Evolutionary conservation across 2,797 vertebrate species (phyloP), one percentile per base, ranked within the genome.

Genomic region (Nothura maculosa): DNA sequence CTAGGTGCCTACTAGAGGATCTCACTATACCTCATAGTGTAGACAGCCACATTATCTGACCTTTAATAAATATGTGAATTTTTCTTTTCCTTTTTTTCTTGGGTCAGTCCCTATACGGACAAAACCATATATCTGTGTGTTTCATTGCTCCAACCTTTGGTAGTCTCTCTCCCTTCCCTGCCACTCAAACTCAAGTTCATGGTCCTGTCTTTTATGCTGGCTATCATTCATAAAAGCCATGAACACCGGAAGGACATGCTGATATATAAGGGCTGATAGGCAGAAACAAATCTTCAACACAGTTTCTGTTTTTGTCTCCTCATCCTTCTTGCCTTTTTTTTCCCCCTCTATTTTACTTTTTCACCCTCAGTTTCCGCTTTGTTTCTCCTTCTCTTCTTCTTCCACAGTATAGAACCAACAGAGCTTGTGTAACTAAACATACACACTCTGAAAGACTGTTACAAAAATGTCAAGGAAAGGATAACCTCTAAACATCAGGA

Each of bases 161-260:
- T 50, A 68, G 32, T 25, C 28, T 24, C 25, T 50, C 22, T 81
- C 30, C n/a, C 18, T 85, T 74, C 48, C 47, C 32, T 64, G 32
- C 52, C 30, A 48, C 34, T 80, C 0, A 1, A 74, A 68, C 40
- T 42, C 34, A 77, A 77, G 19, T 57, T 64, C 45, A 80, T 54
- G 64, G 36, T 0, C 1, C 48, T 58, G 61, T 57, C 36, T 64
- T 87, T 84, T 45, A 0, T 0, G 43, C 70, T 88, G 81, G 36
- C 43, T 78, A 32, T 21, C 8, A 6, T 40, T 81, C 21, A 70
- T 48, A 47, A 82, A 79, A 88, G 36, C 6, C 70, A 73, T 0
- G 0, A 81, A 67, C 50, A 45, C 13, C 32, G 91, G 45, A 22
- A 66, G 5, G 12, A 81, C 32, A 12, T 62, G 27, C 47, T 0